phyloP scores from a whole-genome alignment of 37 sponge, comb jelly and placozoan genomes.

The Cladorhizidae sp. region DNA sequence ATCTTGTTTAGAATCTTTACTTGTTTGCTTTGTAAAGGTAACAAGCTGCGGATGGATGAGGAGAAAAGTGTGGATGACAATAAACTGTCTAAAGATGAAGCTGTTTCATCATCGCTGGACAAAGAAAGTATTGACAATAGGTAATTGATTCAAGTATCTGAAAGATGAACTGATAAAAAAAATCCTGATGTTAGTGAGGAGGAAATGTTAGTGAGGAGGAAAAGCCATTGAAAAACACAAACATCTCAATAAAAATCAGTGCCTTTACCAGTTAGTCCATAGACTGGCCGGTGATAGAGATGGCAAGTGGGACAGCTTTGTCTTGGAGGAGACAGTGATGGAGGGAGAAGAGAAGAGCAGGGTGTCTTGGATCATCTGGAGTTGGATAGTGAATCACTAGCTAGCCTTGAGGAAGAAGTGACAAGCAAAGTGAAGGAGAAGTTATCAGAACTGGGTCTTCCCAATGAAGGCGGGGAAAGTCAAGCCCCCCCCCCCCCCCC shows the following conservation, averaged over 20 bases:
- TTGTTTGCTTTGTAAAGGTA: too few species aligned
- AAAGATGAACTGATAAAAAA: neutral
- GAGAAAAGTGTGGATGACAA: neutral
- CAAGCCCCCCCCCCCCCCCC: too few species aligned
- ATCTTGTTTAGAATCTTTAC: too few species aligned
- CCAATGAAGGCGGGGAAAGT: neutral
- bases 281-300: neutral
- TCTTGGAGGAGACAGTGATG: neutral
- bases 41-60: neutral
- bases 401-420: conserved; percentile 21
- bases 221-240: neutral
- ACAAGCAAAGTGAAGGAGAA: conserved; percentile 12
- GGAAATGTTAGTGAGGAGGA: too few species aligned
- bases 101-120: neutral
- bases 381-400: conserved; percentile 35
- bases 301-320: neutral
- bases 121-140: neutral
- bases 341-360: conserved; percentile 16
- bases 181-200: neutral
- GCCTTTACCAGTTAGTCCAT: too few species aligned
- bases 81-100: neutral
- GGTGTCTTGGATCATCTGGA: conserved; percentile 13
- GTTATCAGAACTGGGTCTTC: conserved; percentile 1
- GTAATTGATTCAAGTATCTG: neutral
- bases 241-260: neutral